These are phyloP conservation scores for Onchidella celtica DNA, from an alignment of 2,888 invertebrate species.

Conservation along the genomic window DNA sequence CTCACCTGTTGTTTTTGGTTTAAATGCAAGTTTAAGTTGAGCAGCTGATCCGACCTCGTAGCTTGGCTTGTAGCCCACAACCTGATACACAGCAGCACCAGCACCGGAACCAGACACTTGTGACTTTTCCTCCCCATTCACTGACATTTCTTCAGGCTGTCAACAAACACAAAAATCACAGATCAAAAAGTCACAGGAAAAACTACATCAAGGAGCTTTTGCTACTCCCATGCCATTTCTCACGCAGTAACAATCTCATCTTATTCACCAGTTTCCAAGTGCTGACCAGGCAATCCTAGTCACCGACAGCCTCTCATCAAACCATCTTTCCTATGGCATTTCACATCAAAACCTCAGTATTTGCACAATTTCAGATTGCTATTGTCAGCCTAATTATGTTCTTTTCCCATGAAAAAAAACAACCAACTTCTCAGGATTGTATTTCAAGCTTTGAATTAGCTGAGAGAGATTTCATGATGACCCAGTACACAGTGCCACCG, in stretches of 20 bases:
- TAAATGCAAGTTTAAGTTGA: slow-evolving; percentile 70
- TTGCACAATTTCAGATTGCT: too few species aligned
- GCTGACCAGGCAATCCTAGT: too few species aligned
- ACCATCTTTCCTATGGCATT: too few species aligned
- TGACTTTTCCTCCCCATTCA: slow-evolving; percentile 61
- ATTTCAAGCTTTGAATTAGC: too few species aligned
- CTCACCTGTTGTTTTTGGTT: slow-evolving; percentile 63
- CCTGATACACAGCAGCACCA: slow-evolving; percentile 55
- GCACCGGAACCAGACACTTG: slow-evolving; percentile 42
- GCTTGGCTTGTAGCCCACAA: slow-evolving; percentile 68
- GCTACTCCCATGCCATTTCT: not conserved
- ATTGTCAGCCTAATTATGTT: too few species aligned
- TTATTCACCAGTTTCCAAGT: too few species aligned
- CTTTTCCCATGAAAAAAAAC: too few species aligned
- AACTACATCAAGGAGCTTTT: not conserved
- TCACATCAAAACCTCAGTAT: too few species aligned
- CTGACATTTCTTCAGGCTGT: slow-evolving; percentile 58
- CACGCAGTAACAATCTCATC: not conserved
- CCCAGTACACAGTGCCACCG: too few species aligned
- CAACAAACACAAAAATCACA: slow-evolving; percentile 36
- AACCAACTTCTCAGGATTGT: too few species aligned
- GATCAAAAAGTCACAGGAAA: not conserved
- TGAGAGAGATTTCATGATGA: too few species aligned
- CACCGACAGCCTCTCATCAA: too few species aligned
- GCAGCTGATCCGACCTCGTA: slow-evolving; percentile 77